Percentiles rank a stretch among this genome's conserved stretches.
These are phyloP conservation scores for Holcopasites calliopsidis DNA, from an alignment of 1,140 invertebrate genomes.

Conservation along the genomic window DNA sequence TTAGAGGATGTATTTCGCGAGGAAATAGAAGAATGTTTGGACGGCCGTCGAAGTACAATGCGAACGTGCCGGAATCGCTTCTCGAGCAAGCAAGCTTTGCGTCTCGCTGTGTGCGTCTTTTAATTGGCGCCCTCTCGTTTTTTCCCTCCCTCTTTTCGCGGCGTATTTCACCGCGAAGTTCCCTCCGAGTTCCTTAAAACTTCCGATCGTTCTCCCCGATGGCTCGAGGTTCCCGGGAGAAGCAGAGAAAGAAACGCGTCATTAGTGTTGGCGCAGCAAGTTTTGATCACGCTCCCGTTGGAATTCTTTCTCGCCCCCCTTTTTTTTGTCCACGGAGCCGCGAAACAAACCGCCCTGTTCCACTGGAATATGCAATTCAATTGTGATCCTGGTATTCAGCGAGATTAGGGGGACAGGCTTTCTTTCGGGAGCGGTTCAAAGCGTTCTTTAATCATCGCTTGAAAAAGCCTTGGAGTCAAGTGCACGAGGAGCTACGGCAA, in stretches of 20 bases:
- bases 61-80: background rate
- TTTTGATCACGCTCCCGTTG: slow-evolving; percentile 15
- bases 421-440: slow-evolving; percentile 1
- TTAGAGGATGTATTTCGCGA: background rate
- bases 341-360: background rate
- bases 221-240: slow-evolving; percentile 11
- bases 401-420: background rate
- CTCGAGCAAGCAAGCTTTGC: background rate
- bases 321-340: background rate
- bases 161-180: background rate
- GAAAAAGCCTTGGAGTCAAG: background rate
- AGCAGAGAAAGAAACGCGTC: slow-evolving; percentile 19
- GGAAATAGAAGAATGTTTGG: slow-evolving; percentile 1
- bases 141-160: background rate
- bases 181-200: slow-evolving; percentile 16
- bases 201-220: background rate
- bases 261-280: slow-evolving; percentile 18
- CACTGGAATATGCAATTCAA: slow-evolving; percentile 17
- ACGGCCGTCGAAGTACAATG: background rate
- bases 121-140: background rate
- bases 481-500: background rate
- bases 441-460: slow-evolving; percentile 7
- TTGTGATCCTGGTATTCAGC: background rate
- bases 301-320: background rate
- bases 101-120: background rate